These are phyloP conservation scores for Cataglyphis altisquamis DNA, from an alignment of 2,888 invertebrate genomes.

Conservation along the genomic window DNA sequence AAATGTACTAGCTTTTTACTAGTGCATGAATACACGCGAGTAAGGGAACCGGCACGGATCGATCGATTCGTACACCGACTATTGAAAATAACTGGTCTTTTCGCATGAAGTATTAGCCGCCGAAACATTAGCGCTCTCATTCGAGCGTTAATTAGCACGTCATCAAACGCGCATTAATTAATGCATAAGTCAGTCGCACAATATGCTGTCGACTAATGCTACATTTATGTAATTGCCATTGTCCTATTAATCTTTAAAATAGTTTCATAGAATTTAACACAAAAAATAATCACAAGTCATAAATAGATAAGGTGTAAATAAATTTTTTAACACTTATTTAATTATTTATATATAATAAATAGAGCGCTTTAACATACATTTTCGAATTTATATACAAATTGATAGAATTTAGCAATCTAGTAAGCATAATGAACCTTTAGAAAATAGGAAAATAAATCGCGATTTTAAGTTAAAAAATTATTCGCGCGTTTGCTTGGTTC, in stretches of 20 bases:
- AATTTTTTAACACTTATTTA: not conserved
- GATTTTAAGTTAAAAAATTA: conserved; percentile 23
- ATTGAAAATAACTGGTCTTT: conserved; percentile 50
- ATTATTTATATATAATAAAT: not conserved
- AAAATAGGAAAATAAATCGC: not conserved
- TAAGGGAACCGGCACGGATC: conserved; percentile 29
- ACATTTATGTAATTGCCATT: conserved; percentile 21
- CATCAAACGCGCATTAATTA: conserved; percentile 44
- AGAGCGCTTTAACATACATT: not conserved
- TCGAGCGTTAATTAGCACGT: conserved; percentile 32
- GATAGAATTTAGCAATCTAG: not conserved
- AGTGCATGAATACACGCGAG: not conserved
- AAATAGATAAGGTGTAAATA: not conserved
- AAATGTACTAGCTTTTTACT: conserved; percentile 19
- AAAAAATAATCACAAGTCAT: not conserved
- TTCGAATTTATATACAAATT: not conserved
- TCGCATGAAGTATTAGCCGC: conserved; percentile 21
- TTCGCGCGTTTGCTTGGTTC: not conserved
- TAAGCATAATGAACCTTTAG: conserved; percentile 3
- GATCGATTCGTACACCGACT: conserved; percentile 21
- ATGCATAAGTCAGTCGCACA: conserved; percentile 48
- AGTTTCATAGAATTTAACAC: not conserved
- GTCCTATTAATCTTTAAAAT: not conserved
- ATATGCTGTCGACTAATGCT: conserved; percentile 13
- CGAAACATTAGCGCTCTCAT: conserved; percentile 33